phyloP scores from a whole-genome alignment of 2,113 vertebrate genomes.

The Dromaius novaehollandiae region DNA sequence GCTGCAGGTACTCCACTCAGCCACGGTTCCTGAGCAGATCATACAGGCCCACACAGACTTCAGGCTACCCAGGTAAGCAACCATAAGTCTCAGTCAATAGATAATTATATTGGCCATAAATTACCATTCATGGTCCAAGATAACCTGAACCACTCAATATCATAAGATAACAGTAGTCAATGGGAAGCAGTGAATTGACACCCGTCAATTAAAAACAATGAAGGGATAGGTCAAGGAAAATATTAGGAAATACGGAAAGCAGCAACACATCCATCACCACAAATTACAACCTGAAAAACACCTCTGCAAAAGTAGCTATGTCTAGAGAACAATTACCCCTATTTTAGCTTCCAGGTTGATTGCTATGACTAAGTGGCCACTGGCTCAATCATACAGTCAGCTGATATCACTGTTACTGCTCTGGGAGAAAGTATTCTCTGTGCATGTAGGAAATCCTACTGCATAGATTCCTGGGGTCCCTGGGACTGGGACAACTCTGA shows the following conservation, averaged over 20 bases:
- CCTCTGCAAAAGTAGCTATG: neutral
- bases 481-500: neutral
- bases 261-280: neutral
- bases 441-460: neutral
- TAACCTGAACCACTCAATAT: neutral
- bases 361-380: neutral
- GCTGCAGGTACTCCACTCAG: rapidly evolving
- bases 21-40: neutral
- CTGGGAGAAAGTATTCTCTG: neutral
- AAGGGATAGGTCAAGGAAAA: neutral
- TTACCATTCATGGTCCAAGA: neutral
- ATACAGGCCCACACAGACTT: neutral
- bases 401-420: neutral
- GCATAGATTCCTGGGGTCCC: neutral
- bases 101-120: neutral
- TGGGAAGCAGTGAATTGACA: neutral
- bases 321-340: neutral
- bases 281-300: neutral
- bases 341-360: neutral
- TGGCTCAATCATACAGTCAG: neutral
- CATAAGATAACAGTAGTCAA: neutral
- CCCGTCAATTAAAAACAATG: neutral
- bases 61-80: neutral
- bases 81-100: too few relatives aligned
- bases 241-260: neutral